Evolutionary conservation across 1,140 invertebrate genomes (phyloP), one percentile per base, ranked within the genome.

Genomic region (Ips typographus): DNA sequence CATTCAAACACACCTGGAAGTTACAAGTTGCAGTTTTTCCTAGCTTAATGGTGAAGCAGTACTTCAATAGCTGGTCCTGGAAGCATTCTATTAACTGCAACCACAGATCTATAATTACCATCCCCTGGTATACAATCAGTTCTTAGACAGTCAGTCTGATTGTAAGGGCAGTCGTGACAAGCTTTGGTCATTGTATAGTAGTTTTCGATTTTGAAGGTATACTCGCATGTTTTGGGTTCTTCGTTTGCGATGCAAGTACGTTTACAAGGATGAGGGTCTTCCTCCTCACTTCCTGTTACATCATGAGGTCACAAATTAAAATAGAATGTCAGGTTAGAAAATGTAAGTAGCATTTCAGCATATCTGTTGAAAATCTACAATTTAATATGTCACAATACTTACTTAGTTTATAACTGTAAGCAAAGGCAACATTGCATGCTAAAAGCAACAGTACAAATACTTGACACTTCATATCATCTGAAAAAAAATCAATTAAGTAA

Each of bases 101-200:
- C 85, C 22, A 96, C 80, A 1, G 89, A 82, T 71, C 93, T 84
- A 39, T 85, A 83, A 3, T 90, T 81, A 0, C 94, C 94, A 79
- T 96, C 92, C 3, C 87, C 92, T 2, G 91, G 83, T 60, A 96
- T 85, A 76, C 94, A 97, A 74, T 96, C 89, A 1, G 85, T 85
- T 47, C 89, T 81, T 49, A 82, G 83, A 76, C 94, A 97, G 77
- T 96, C 92, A 0, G 86, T 87, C 0, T 81, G 72, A 75, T 93
- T 92, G 42, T 80, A 84, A 0, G 94, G 93, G 77, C 94, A 97
- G 73, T 91, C 82, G 74, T 87, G 93, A 76, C 94, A 97, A 1
- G 94, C 94, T 79, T 94, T 94, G 76, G 90, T 92, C 85, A 95
- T 87, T 1, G 91, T 90, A 59, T 90, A 85, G 79, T 94, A 95